A percentile compares a stretch with the other conserved stretches of the same genome.
Evolutionary conservation across 2,888 invertebrate genomes (phyloP).

Genomic region (Drosophila leonis): DNA sequence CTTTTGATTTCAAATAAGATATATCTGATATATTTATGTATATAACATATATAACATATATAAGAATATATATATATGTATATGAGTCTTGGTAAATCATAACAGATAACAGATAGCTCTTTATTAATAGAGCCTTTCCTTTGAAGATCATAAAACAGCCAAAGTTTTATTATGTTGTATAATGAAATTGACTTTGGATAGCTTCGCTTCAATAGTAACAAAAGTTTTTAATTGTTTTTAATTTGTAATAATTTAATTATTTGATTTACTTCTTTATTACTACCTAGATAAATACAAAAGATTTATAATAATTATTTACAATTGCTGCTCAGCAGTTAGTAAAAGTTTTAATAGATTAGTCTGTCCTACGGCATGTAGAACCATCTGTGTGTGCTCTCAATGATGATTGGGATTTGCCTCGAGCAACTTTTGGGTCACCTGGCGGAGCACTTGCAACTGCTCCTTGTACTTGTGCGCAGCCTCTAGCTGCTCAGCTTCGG

Average conservation of each 20-base stretch:
- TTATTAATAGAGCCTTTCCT: neutral
- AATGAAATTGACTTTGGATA: neutral
- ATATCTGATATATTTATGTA: no score
- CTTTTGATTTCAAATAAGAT: no score
- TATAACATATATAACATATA: no score
- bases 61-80: no score
- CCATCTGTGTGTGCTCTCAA: conserved; percentile 1
- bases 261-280: conserved; percentile 17
- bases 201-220: neutral
- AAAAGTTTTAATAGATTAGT: neutral
- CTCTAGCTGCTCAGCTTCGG: conserved; percentile 53
- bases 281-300: conserved; percentile 53
- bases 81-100: no score
- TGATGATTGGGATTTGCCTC: conserved; percentile 61
- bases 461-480: conserved; percentile 65
- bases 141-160: neutral
- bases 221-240: neutral
- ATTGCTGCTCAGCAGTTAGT: conserved; percentile 61
- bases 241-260: conserved; percentile 7
- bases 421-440: conserved; percentile 65
- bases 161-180: neutral
- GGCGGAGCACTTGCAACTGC: conserved; percentile 64
- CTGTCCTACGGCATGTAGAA: conserved; percentile 7
- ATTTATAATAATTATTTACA: conserved; percentile 50
- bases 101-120: no score